Evolutionary conservation across 2,888 invertebrate genomes (phyloP), one percentile per base, ranked within the genome.

Genomic region (Melanchra persicariae): DNA sequence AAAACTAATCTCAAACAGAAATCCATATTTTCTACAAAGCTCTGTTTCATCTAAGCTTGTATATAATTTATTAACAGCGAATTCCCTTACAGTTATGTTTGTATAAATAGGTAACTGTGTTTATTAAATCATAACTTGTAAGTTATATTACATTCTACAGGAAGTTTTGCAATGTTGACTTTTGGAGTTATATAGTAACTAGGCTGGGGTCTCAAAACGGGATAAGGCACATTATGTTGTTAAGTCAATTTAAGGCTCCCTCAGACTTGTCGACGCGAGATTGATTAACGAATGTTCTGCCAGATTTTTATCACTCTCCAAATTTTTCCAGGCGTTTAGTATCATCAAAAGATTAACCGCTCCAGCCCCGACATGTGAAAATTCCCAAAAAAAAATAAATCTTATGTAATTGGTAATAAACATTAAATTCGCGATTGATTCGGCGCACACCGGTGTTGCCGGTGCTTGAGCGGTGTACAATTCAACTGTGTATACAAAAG

Each of bases 91-190:
- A 59, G 17, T 54, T 15, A 43, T 51, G 15, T 24, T 12, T 3
- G 10, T 62, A 69, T 26, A 49, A 61, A 49, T 43, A n/a, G n/a
- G n/a, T n/a, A 61, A 49, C n/a, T 22, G 34, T 22, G 34, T 57
- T 26, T 26, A 60, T 30, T 15, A 40, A 70, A 71, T 54, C 12
- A 60, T 19, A 22, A 34, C 49, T 51, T 26, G 43, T 43, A 51
- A 10, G 10, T 49, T 45, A 34, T 22, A 30, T 5, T 8, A 30
- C 12, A 66, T 30, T 17, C 0, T 22, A 45, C 19, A 40, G 8
- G 0, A 63, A 69, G 37, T 63, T 75, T 22, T 9, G n/a, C 10
- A 34, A 7, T 62, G 47, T 75, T 54, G 47, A 52, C 34, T 68
- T 26, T 66, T 59, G 3, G 19, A 65, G 34, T 74, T 51, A 58